Base-by-base conservation (phyloP, 2,888 invertebrate species). In the Noctua pronuba region DNA sequence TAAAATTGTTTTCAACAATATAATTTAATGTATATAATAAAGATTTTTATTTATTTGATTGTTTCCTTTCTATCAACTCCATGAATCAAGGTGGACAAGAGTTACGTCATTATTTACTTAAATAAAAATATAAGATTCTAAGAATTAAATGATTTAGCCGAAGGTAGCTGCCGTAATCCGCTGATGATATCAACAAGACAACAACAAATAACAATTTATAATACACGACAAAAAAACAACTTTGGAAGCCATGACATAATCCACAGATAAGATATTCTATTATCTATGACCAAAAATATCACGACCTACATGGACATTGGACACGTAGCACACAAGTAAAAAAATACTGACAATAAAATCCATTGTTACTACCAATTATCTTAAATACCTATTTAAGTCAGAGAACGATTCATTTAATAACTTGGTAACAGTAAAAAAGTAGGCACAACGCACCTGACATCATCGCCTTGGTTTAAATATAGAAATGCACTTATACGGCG, bases 1-100 rank as follows among this genome's bases (percentile, higher is more conserved):
- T 92, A 90, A 93, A 89, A 91, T 92, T 95, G 94, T 95, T 94
- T 94, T 93, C 93, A 94, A 94, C 93, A 93, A 93, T 95, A 95
- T 95, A 95, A 95, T 95, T 95, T 95, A 96, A 95, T 96, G 95
- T 96, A 95, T 95, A 95, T 95, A 96, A 95, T 96, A 96, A 96
- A 96, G 94, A 94, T 94, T 95, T 95, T 95, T 96, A 96, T 96
- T 96, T 96, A 96, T 93, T 91, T 71, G 84, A 68, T 84, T 73
- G 77, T 84, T 89, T 89, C 83, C 86, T 91, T 92, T 90, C 18
- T 68, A 73, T 55, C n/a, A 21, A 46, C 21, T 28, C 35, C 52
- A 69, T 35, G 28, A 46, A 38, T 58, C 55, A 83, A 78, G 77
- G 75, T 72, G 18, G 52, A 69, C 68, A 58, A 72, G 55, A 49